Evolutionary conservation across 2,888 invertebrate genomes (phyloP).

Genomic region (Coleophora flavipennella): DNA sequence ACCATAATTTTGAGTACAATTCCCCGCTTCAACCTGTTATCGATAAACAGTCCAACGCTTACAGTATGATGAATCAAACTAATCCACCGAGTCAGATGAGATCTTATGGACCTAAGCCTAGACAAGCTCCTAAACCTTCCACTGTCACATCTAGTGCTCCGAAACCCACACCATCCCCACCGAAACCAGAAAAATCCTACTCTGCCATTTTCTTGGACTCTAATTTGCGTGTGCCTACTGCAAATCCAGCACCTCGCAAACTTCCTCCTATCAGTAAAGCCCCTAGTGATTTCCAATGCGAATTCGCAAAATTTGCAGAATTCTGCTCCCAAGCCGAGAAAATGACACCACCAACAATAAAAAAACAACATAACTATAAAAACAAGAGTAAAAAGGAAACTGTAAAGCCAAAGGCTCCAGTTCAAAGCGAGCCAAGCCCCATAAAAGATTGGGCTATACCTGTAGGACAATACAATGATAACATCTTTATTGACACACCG

Average conservation of each 20-base stretch:
- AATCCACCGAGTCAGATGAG: not conserved
- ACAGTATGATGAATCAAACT: not conserved
- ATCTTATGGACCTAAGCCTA: not conserved
- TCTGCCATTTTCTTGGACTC: conserved; percentile 23
- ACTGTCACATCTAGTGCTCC: conserved; percentile 5
- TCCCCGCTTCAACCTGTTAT: conserved; percentile 45
- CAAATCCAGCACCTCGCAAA: conserved; percentile 4
- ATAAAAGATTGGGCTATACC: conserved; percentile 22
- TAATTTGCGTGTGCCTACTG: conserved; percentile 31
- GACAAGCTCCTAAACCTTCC: not conserved
- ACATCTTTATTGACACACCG: conserved; percentile 45
- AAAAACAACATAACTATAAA: conserved; percentile 4
- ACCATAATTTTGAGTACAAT: conserved; percentile 31
- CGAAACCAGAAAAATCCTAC: conserved; percentile 15
- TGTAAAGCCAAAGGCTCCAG: not conserved
- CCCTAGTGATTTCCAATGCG: conserved; percentile 54
- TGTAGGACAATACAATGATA: conserved; percentile 55
- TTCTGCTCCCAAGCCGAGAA: conserved; percentile 18
- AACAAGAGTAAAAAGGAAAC: conserved; percentile 8
- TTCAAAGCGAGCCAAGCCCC: not conserved
- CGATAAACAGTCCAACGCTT: conserved; percentile 13
- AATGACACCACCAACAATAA: conserved; percentile 2
- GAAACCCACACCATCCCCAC: conserved; percentile 10
- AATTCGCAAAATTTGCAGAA: conserved; percentile 60
- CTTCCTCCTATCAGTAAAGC: conserved; percentile 49